Evolutionary conservation across 2,113 vertebrate species (phyloP), one percentile per base, ranked within the genome.

Genomic region (Ramphastos sulfuratus): DNA sequence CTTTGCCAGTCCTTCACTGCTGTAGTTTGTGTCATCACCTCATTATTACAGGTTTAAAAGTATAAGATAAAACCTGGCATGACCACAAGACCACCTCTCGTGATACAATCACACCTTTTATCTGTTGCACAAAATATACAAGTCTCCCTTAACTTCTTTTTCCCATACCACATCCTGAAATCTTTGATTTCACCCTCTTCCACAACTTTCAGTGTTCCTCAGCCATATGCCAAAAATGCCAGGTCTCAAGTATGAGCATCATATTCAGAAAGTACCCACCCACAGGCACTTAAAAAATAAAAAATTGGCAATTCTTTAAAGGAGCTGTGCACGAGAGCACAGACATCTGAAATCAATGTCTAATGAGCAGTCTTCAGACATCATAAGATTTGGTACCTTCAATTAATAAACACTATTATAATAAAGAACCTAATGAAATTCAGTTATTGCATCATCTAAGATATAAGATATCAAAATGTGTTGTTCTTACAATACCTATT

Each of bases 371-470:
- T 30, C 64, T 81, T 69, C 52, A 89, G 35, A 81, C 42, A n/a
- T 19, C n/a, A 3, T 28, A 84, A 74, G 37, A 65, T 70, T 74
- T 13, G 6, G 61, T 69, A 83, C 65, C 58, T 87, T 73, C 70
- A 87, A 82, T 66, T 85, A 92, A 93, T 39, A 14, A 87, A 82
- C 25, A 66, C 65, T 67, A 76, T n/a, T 67, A 81, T 46, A 91
- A 58, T 52, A n/a, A 89, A 92, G 82, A 11, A 18, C 1, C 18
- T 48, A 83, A 88, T 35, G 66, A 96, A 95, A 92, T 65, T 48
- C 54, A 70, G 52, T 77, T 91, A 90, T 92, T 97, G 89, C 75
- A 67, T 96, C 95, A 97, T 30, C 85, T 82, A 69, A 75, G 66
- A 93, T 58, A 95, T 9, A 60, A 82, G 66, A 83, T 78, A 82